A percentile compares a stretch with the other conserved stretches of the same genome.
Evolutionary conservation across 1,140 invertebrate genomes (phyloP).

Genomic region (Patella vulgata): DNA sequence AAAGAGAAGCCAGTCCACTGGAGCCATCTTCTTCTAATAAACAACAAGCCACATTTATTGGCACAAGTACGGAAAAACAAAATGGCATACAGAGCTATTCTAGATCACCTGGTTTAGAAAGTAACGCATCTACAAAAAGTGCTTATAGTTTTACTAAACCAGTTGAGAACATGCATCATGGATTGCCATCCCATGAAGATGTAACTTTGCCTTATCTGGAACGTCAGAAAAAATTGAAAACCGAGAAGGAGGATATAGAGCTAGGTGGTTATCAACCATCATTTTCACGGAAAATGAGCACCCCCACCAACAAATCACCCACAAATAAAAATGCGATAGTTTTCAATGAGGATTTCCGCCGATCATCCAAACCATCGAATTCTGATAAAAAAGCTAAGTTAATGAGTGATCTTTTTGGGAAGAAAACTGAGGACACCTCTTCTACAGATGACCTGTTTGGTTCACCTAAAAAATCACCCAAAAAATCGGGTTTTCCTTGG

Average conservation of each 20-base stretch:
- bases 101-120: constrained; percentile 13
- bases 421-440: constrained; percentile 23
- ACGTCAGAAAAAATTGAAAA: constrained; percentile 29
- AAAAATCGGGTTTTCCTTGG: constrained; percentile 37
- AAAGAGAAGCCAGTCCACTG: constrained; percentile 4
- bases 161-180: constrained; percentile 52
- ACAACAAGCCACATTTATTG: not conserved
- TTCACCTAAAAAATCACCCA: not conserved
- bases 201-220: constrained; percentile 43
- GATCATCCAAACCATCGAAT: constrained; percentile 6
- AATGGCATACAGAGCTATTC: constrained; percentile 24
- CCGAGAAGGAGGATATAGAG: constrained; percentile 29
- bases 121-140: constrained; percentile 22
- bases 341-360: not conserved
- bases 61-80: constrained; percentile 8
- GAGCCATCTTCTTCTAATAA: constrained; percentile 1
- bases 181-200: constrained; percentile 51
- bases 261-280: constrained; percentile 48
- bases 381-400: constrained; percentile 40
- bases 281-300: constrained; percentile 20
- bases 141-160: constrained; percentile 46
- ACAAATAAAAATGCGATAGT: constrained; percentile 14
- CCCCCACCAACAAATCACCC: not conserved
- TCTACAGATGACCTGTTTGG: constrained; percentile 40
- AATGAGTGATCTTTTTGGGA: constrained; percentile 50